phyloP scores from a whole-genome alignment of 2,113 vertebrate genomes.

The Porphyrio hochstetteri region DNA sequence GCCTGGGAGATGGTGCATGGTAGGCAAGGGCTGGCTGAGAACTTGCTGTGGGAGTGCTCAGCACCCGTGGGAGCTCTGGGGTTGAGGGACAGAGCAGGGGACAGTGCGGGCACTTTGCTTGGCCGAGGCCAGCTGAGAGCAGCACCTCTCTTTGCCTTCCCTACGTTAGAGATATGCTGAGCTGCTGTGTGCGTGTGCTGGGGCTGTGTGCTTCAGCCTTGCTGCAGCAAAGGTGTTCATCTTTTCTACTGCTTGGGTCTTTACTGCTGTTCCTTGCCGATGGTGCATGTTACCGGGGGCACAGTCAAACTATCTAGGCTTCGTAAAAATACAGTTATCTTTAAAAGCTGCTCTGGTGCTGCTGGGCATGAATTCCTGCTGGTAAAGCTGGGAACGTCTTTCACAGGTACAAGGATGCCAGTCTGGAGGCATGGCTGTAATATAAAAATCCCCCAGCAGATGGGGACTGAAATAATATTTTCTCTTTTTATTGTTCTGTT shows the following conservation, averaged over 20 bases:
- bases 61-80: background rate
- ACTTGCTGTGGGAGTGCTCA: background rate
- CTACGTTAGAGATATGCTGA: background rate
- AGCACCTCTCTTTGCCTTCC: background rate
- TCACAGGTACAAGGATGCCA: background rate
- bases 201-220: background rate
- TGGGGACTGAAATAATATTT: background rate
- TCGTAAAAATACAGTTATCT: background rate
- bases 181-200: background rate
- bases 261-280: background rate
- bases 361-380: background rate
- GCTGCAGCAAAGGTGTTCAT: accelerated
- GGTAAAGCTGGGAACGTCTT: background rate
- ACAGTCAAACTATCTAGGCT: background rate
- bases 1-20: background rate
- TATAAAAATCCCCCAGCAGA: conserved; percentile 19
- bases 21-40: background rate
- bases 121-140: background rate
- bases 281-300: background rate
- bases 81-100: background rate
- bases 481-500: background rate
- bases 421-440: background rate
- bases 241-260: background rate
- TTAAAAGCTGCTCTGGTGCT: background rate
- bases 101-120: background rate